Percentiles rank a stretch among this genome's conserved stretches.
These are phyloP conservation scores for Sarcophaga rosellei DNA, from an alignment of 2,888 invertebrate genomes.

Conservation along the genomic window DNA sequence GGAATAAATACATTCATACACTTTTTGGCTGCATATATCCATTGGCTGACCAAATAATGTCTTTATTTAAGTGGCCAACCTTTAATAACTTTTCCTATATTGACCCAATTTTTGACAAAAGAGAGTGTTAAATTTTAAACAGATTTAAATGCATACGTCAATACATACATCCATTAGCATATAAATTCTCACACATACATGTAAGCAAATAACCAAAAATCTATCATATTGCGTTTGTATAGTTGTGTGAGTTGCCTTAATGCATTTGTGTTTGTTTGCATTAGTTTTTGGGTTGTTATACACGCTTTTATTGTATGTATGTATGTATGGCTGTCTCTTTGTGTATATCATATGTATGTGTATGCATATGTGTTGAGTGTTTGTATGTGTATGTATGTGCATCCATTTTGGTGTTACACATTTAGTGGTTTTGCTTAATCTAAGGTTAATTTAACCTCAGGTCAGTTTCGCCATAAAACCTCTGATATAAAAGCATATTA, in stretches of 20 bases:
- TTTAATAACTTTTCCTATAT: constrained; percentile 47
- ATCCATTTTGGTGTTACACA: constrained; percentile 60
- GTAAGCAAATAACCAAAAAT: constrained; percentile 48
- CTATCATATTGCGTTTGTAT: constrained; percentile 48
- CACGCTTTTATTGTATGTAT: background rate
- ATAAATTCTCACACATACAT: background rate
- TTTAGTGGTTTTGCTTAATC: constrained; percentile 75
- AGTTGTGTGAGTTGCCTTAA: background rate
- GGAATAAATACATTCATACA: constrained; percentile 38
- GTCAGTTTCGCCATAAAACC: constrained; percentile 66
- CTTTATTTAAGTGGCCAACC: constrained; percentile 74
- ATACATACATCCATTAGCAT: background rate
- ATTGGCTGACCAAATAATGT: constrained; percentile 69
- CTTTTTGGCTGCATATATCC: background rate
- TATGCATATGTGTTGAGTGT: background rate
- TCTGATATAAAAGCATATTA: background rate
- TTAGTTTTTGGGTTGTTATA: constrained; percentile 16
- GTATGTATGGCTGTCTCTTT: constrained; percentile 5
- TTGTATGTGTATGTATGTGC: background rate
- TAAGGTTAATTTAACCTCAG: constrained; percentile 73
- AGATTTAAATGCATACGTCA: background rate
- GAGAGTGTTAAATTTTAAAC: constrained; percentile 14
- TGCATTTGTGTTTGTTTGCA: constrained; percentile 20
- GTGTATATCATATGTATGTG: background rate
- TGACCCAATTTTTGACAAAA: constrained; percentile 58